Evolutionary conservation across 2,797 vertebrate species (phyloP), one percentile per base, ranked within the genome.

Genomic region (Gymnothorax javanicus): DNA sequence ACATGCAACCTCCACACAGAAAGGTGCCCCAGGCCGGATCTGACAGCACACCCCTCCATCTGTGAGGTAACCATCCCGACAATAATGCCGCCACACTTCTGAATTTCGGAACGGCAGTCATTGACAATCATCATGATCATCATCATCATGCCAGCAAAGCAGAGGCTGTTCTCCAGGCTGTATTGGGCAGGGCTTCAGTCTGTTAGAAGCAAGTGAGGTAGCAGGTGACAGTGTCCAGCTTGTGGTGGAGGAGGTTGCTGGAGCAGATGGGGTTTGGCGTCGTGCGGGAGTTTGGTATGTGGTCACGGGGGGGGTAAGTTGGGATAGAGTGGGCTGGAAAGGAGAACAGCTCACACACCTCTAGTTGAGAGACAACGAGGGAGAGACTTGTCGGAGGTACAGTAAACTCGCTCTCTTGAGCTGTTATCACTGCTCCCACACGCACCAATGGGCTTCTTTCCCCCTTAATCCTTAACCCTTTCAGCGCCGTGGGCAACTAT

Each of bases 271-370:
- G 27, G 83, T 25, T 75, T 67, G 82, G 62, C 82, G 82, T 87
- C 93, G 95, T 94, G 93, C 94, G 91, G 84, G 56, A 62, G 62
- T 67, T 17, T 84, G 81, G 85, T 77, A 64, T 83, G 84, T 86
- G 84, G 89, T 85, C 27, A 43, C 86, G 3, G 62, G 58, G 89
- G 50, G 25, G 69, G 15, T 84, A 88, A 86, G 86, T 86, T 54
- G 90, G 87, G 33, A 83, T 90, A 84, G 89, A 88, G 88, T 91
- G 60, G 90, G 62, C 88, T 87, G 88, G 88, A 85, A 86, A 92
- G 88, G 90, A 92, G 88, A 88, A 93, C 88, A 91, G 88, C 90
- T 93, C 92, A 93, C 92, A 91, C 94, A 94, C 92, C 92, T 94
- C 92, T 89, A 5, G 20, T 33, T 84, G 50, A 27, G 27, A 71